These are phyloP conservation scores for Drosophila varians DNA, from an alignment of 1,140 invertebrate species.

Conservation along the genomic window DNA sequence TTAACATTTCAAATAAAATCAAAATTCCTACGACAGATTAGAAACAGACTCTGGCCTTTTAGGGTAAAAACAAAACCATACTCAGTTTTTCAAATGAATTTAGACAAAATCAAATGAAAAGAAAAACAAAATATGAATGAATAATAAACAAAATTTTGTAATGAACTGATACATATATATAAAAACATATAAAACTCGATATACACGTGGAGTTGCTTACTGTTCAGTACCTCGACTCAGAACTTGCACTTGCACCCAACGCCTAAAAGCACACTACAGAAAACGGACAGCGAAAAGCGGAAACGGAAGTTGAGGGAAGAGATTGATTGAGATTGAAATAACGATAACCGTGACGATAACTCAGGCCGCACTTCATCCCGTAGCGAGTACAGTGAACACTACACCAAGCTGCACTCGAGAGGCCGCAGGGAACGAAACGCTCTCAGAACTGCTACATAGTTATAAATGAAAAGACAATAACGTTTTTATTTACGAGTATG, in stretches of 20 bases:
- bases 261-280: slow-evolving; percentile 51
- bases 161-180: slow-evolving; percentile 76
- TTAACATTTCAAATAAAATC: background rate
- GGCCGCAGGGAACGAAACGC: slow-evolving; percentile 50
- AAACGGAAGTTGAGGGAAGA: slow-evolving; percentile 6
- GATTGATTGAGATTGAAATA: background rate
- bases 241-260: slow-evolving; percentile 50
- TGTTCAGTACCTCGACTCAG: slow-evolving; percentile 52
- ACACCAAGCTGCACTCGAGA: slow-evolving; percentile 27
- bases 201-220: slow-evolving; percentile 49
- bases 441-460: slow-evolving; percentile 78
- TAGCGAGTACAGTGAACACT: slow-evolving; percentile 40
- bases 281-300: slow-evolving; percentile 8
- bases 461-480: slow-evolving; percentile 82
- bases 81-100: slow-evolving; percentile 55
- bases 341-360: slow-evolving; percentile 24
- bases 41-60: background rate
- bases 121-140: slow-evolving; percentile 36
- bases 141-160: slow-evolving; percentile 62
- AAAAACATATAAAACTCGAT: slow-evolving; percentile 47
- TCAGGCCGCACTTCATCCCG: slow-evolving; percentile 32
- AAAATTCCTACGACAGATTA: background rate
- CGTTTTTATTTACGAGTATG: slow-evolving; percentile 78
- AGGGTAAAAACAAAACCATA: slow-evolving; percentile 19
- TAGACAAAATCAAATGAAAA: slow-evolving; percentile 24